A percentile compares a stretch with the other conserved stretches of the same genome.
phyloP scores from a whole-genome alignment of 2,113 vertebrate species.

The Hystrix cristata region DNA sequence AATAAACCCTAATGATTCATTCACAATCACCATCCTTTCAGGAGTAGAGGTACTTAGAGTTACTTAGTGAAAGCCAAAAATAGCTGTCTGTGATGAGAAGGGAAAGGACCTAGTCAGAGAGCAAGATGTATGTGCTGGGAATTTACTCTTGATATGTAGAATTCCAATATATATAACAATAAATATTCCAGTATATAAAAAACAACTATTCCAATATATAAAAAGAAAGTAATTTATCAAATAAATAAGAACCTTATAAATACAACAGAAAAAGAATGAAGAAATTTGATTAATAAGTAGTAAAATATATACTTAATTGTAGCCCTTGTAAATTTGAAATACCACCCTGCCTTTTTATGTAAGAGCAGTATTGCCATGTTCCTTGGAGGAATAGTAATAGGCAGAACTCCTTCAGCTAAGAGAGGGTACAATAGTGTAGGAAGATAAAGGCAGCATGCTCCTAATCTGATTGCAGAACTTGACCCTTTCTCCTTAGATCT shows the following conservation, averaged over 20 bases:
- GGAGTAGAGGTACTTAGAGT: not conserved
- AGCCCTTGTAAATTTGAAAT: not conserved
- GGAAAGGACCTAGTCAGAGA: not conserved
- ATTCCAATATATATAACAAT: not conserved
- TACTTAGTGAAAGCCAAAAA: not conserved
- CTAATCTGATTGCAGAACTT: not conserved
- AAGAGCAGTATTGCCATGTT: not conserved
- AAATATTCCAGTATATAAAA: not conserved
- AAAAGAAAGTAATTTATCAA: not conserved
- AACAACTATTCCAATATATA: not conserved
- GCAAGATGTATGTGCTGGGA: not conserved
- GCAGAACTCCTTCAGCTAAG: not conserved
- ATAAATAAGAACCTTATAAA: not conserved
- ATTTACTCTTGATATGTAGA: not conserved
- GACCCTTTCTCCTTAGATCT: not conserved
- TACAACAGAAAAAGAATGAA: not conserved
- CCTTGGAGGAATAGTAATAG: not conserved
- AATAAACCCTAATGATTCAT: not conserved
- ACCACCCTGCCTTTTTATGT: not conserved
- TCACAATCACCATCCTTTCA: not conserved
- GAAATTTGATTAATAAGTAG: not conserved
- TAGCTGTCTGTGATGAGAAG: not conserved
- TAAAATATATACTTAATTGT: not conserved
- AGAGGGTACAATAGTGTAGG: not conserved
- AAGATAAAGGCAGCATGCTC: not conserved